These are phyloP conservation scores for Chaetodon trifascialis DNA, from an alignment of 2,113 vertebrate genomes.

Conservation along the genomic window DNA sequence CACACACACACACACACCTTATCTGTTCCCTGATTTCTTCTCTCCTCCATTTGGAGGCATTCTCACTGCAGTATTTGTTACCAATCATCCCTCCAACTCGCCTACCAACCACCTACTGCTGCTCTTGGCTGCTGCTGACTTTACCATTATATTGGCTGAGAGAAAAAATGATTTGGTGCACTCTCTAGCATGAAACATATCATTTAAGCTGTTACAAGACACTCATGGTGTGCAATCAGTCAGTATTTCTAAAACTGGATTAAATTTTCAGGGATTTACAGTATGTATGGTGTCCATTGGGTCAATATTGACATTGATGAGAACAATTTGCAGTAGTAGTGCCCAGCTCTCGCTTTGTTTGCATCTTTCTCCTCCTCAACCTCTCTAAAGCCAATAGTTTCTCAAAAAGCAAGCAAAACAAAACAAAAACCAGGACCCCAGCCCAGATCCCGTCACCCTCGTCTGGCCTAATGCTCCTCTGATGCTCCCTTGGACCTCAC, in stretches of 20 bases:
- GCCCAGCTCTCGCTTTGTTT: conserved; percentile 4
- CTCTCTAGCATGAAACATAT: conserved; percentile 55
- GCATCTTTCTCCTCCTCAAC: conserved; percentile 42
- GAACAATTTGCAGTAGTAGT: conserved; percentile 4
- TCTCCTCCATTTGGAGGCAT: conserved; percentile 51
- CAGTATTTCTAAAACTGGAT: conserved; percentile 34
- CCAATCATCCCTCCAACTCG: conserved; percentile 56
- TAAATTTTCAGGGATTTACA: conserved; percentile 69
- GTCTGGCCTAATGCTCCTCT: conserved; percentile 32
- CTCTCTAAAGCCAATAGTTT: conserved; percentile 53
- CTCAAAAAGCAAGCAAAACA: neutral
- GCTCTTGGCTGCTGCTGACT: conserved; percentile 62
- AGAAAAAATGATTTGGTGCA: conserved; percentile 12
- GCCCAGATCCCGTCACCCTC: conserved; percentile 22
- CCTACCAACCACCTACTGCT: conserved; percentile 71
- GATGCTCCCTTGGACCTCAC: conserved; percentile 22
- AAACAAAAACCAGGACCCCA: conserved; percentile 15
- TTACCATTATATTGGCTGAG: conserved; percentile 44
- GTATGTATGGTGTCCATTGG: conserved; percentile 35
- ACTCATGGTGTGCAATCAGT: conserved; percentile 12
- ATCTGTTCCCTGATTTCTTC: conserved; percentile 55
- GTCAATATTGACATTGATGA: conserved; percentile 33
- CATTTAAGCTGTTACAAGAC: conserved; percentile 45
- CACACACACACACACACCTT: conserved; percentile 48
- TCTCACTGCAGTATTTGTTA: conserved; percentile 60